Evolutionary conservation across 1,140 invertebrate species (phyloP), one percentile per base, ranked within the genome.

Genomic region (Lasaia peninsularis): DNA sequence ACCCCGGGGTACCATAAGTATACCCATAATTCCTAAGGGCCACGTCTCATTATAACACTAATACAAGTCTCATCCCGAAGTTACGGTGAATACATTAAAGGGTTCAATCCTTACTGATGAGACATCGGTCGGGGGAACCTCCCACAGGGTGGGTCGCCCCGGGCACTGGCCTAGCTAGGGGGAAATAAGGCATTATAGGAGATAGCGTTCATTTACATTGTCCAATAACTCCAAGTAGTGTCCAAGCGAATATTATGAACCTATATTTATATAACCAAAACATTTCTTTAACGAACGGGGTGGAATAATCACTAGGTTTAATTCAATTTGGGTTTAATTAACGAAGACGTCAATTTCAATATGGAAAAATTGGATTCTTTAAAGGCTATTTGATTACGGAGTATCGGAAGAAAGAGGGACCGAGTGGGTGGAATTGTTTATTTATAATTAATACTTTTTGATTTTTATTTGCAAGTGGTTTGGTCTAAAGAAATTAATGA

Each of bases 81-180:
- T 88, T 88, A 80, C 85, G 75, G 80, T 81, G 85, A 88, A 88
- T 88, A 88, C 81, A 86, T 88, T 88, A 88, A 88, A 88, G 85
- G 85, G 85, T 86, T 85, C 79, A 86, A 88, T 88, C 85, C 85
- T 84, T 83, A 84, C 78, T 86, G 85, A 88, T 88, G 85, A 88
- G 84, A 86, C 81, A 85, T 84, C 75, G 83, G 76, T 67, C 70
- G 78, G 74, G 67, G 67, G 70, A 66, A 55, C 62, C 56, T 65
- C 73, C 56, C 66, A 61, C 53, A 49, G 58, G 51, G 55, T 69
- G 76, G 80, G 71, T 63, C 66, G 74, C 75, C 67, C 58, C 78
- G 79, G 79, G 72, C 78, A 83, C 71, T 81, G 80, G 78, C 80
- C 80, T 69, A 71, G 73, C 72, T 61, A 63, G 79, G 80, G 75